A percentile compares a stretch with the other conserved stretches of the same genome.
Evolutionary conservation across 2,113 vertebrate genomes (phyloP).

Genomic region (Aramus guarauna): DNA sequence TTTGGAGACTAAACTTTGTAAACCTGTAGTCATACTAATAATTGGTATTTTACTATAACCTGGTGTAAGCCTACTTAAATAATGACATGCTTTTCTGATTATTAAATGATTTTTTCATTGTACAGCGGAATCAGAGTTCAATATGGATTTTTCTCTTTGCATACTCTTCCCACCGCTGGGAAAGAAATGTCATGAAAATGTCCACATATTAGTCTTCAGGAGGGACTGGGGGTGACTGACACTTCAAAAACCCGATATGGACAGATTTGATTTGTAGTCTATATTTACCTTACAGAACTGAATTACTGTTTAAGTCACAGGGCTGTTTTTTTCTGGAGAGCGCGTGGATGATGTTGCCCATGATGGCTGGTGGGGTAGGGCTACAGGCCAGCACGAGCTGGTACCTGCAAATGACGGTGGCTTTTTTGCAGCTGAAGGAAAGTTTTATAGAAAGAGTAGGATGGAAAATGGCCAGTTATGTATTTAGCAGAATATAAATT

Average conservation of each 20-base stretch:
- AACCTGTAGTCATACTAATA: not conserved
- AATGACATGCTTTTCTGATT: not conserved
- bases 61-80: not conserved
- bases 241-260: not conserved
- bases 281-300: not conserved
- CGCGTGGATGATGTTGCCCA: not conserved
- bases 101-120: slow-evolving; percentile 26
- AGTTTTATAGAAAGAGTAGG: not conserved
- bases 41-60: not conserved
- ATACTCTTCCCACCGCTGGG: not conserved
- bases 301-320: not conserved
- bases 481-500: not conserved
- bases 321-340: not conserved
- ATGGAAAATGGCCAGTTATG: not conserved
- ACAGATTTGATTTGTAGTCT: not conserved
- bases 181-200: not conserved
- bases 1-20: not conserved
- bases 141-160: not conserved
- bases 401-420: not conserved
- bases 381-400: not conserved
- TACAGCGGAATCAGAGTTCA: not conserved
- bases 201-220: not conserved
- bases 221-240: not conserved
- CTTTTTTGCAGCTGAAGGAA: not conserved
- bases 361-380: not conserved